Base-by-base conservation (phyloP, 2,888 invertebrate species). In the Selenia dentaria region DNA sequence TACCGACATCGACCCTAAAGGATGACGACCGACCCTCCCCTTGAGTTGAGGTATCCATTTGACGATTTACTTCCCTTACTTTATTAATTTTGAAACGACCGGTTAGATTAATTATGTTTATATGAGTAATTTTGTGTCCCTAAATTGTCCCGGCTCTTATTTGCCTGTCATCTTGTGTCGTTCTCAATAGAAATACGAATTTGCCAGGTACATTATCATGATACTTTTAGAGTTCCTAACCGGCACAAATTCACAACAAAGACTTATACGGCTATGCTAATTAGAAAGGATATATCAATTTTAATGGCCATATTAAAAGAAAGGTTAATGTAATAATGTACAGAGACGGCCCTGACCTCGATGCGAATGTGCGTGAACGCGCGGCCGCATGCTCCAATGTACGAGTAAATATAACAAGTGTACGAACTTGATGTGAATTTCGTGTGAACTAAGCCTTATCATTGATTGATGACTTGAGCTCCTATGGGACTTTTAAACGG, bases 11-110 rank as follows among this genome's bases (percentile, higher is more conserved):
- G 40, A 48, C 42, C 38, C 35, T 29, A 27, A 29, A 35, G 41
- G 37, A 25, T 20, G 31, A 27, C 10, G 32, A 28, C 29, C 8
- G n/a, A 12, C 16, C 44, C 28, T 10, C 22, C 47, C 44, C 48
- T 34, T 16, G 25, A 58, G 58, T 34, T 16, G 10, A 58, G 58
- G 58, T 58, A 58, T 53, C 27, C 40, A 44, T 57, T 50, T 45
- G 38, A 44, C 37, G 34, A 54, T 54, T 41, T 46, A 52, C 36
- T 55, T 41, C 41, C 28, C 37, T 42, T 41, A 42, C 47, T 44
- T 50, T 52, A 52, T 56, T 52, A 55, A 50, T 44, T 47, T 50
- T 39, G 31, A 18, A 33, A 41, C 41, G 33, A 8, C 28, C 37
- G 36, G 11, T n/a, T 25, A 33, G 37, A 38, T 29, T 42, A 27